These are phyloP conservation scores for Hesperophylax magnus DNA, from an alignment of 1,140 invertebrate species.

Conservation along the genomic window DNA sequence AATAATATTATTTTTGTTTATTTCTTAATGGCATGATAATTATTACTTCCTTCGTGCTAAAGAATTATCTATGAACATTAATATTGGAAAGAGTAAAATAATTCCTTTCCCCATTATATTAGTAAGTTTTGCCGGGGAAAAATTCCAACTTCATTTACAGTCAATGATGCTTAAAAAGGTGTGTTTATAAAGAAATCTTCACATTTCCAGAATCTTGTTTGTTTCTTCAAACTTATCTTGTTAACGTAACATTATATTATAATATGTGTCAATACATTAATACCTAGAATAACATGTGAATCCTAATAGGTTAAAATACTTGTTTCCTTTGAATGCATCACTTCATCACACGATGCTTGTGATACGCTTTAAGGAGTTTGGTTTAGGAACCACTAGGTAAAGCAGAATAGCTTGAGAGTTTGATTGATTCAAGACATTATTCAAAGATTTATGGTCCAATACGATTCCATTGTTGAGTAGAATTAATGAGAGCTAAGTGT, in stretches of 20 bases:
- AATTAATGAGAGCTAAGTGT: conserved; percentile 7
- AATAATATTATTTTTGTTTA: neutral
- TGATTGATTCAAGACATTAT: conserved; percentile 1
- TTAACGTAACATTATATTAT: neutral
- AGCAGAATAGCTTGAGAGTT: neutral
- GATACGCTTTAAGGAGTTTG: conserved; percentile 27
- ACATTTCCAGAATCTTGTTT: neutral
- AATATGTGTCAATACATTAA: conserved; percentile 33
- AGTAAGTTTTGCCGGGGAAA: conserved; percentile 1
- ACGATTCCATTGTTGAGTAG: conserved; percentile 32
- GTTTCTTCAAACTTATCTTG: too few relatives aligned
- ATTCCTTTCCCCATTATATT: neutral
- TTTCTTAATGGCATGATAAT: neutral
- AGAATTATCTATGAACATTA: neutral
- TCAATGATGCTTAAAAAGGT: neutral
- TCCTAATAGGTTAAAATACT: conserved; percentile 45
- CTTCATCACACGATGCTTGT: conserved; percentile 25
- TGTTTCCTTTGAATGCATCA: conserved; percentile 26
- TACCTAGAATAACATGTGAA: conserved; percentile 53
- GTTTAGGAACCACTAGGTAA: conserved; percentile 19
- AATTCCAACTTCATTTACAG: neutral
- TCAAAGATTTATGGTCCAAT: conserved; percentile 35
- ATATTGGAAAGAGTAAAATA: neutral
- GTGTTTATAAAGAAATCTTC: neutral
- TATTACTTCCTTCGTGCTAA: neutral